phyloP scores from a whole-genome alignment of 37 sponge, comb jelly and placozoan species.

The Diacarnus erythraeanus region DNA sequence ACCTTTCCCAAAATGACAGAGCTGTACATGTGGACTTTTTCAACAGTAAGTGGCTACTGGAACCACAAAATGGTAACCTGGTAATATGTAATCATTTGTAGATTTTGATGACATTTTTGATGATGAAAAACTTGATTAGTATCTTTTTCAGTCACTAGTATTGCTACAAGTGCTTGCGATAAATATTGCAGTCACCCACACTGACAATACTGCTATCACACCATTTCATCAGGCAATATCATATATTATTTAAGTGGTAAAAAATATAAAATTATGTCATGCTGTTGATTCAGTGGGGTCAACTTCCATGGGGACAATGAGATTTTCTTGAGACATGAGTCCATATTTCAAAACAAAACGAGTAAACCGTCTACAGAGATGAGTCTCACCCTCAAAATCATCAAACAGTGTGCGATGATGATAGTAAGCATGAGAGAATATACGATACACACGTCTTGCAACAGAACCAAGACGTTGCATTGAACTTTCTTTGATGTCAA shows the following conservation, averaged over 20 bases:
- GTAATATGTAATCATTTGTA: not conserved
- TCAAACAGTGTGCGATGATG: constrained; percentile 89
- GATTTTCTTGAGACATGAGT: constrained; percentile 86
- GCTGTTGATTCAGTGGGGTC: constrained; percentile 7
- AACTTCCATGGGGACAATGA: constrained; percentile 80
- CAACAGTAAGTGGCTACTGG: constrained; percentile 10
- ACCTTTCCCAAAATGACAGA: constrained; percentile 54
- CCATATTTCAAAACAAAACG: constrained; percentile 83
- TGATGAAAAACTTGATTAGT: constrained; percentile 48
- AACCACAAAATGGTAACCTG: not conserved
- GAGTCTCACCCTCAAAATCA: constrained; percentile 88
- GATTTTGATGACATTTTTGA: constrained; percentile 64
- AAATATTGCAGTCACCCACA: no score
- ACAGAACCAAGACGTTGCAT: constrained; percentile 82
- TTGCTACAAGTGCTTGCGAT: no score
- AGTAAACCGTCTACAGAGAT: constrained; percentile 90
- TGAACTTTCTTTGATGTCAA: constrained; percentile 87
- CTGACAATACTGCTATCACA: no score
- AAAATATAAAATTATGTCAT: not conserved
- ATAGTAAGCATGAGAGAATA: constrained; percentile 96
- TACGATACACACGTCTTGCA: constrained; percentile 91
- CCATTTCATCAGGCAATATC: no score
- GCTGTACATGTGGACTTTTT: constrained; percentile 60
- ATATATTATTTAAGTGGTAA: no score
- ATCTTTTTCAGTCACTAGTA: no score